phyloP scores from a whole-genome alignment of 1,140 invertebrate genomes.

The Drosophila micromelanica region DNA sequence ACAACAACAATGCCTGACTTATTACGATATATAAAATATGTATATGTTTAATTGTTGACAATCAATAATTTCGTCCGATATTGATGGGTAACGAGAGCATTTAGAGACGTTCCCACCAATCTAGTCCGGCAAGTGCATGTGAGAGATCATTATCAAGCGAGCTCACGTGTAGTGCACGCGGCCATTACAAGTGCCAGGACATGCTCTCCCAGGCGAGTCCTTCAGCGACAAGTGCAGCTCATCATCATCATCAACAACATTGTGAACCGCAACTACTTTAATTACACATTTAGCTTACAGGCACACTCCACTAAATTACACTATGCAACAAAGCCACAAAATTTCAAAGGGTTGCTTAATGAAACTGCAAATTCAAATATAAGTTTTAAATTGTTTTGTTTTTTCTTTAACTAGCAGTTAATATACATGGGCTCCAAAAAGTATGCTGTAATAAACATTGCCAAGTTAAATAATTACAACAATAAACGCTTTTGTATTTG shows the following conservation, averaged over 20 bases:
- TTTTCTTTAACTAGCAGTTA: not conserved
- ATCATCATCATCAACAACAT: conserved; percentile 47
- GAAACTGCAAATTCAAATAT: not conserved
- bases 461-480: too few relatives aligned
- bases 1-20: conserved; percentile 20
- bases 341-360: not conserved
- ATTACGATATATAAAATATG: conserved; percentile 46
- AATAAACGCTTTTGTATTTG: not conserved
- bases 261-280: conserved; percentile 72
- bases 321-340: not conserved
- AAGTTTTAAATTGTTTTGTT: too few relatives aligned
- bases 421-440: conserved; percentile 26
- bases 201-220: conserved; percentile 52
- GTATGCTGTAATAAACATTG: conserved; percentile 20
- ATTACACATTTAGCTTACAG: conserved; percentile 68
- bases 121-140: conserved; percentile 48
- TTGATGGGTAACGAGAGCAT: conserved; percentile 27
- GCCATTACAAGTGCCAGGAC: conserved; percentile 60
- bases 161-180: conserved; percentile 76
- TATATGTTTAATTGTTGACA: conserved; percentile 56
- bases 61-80: conserved; percentile 64
- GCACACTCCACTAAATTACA: conserved; percentile 43
- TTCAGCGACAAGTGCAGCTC: conserved; percentile 69
- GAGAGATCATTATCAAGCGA: conserved; percentile 67
- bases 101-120: conserved; percentile 49